Evolutionary conservation across 2,888 invertebrate species (phyloP).

Genomic region (Hesperia comma): DNA sequence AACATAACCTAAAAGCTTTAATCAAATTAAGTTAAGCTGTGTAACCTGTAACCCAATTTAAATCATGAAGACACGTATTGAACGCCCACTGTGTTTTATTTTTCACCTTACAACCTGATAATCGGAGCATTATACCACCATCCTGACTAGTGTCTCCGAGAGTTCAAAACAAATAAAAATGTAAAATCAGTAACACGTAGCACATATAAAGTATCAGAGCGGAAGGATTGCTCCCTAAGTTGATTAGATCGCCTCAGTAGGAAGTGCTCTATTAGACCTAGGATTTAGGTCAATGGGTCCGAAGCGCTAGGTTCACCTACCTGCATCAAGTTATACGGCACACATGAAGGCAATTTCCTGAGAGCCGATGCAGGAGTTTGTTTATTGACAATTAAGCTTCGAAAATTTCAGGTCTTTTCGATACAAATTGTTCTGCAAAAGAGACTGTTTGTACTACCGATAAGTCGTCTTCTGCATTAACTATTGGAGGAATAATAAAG

Average conservation of each 20-base stretch:
- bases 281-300: conserved; percentile 39
- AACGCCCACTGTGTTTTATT: too few species aligned
- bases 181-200: conserved; percentile 15
- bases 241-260: conserved; percentile 39
- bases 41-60: too few species aligned
- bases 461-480: too few species aligned
- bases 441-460: not conserved
- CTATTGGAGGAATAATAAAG: too few species aligned
- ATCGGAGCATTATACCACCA: too few species aligned
- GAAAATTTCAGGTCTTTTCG: too few species aligned
- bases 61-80: too few species aligned
- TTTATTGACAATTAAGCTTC: not conserved
- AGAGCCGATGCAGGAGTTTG: not conserved
- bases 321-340: conserved; percentile 14
- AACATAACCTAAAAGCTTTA: too few species aligned
- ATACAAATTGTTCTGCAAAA: not conserved
- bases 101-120: too few species aligned
- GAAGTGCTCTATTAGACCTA: conserved; percentile 32
- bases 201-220: conserved; percentile 28
- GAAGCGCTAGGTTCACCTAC: conserved; percentile 25
- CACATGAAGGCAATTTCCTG: conserved; percentile 20
- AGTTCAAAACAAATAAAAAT: too few species aligned
- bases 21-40: too few species aligned
- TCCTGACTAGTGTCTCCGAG: too few species aligned
- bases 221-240: conserved; percentile 37